These are phyloP conservation scores for Argyrosomus regius DNA, from an alignment of 2,797 vertebrate genomes.

Conservation along the genomic window DNA sequence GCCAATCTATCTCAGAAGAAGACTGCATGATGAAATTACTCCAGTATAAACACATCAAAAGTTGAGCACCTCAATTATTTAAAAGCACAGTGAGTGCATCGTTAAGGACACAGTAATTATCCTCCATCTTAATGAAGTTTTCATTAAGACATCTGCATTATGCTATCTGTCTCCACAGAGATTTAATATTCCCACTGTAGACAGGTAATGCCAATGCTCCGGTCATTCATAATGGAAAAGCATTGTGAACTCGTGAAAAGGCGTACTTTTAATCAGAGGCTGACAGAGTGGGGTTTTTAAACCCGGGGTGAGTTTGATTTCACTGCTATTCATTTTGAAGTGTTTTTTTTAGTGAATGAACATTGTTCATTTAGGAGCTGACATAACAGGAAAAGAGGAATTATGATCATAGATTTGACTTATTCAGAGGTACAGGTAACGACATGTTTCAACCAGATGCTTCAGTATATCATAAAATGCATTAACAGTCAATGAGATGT, in stretches of 20 bases:
- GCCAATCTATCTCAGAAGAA: conserved; percentile 58
- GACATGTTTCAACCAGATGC: background rate
- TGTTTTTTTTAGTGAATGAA: conserved; percentile 22
- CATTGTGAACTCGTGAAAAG: conserved; percentile 43
- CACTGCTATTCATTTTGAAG: conserved; percentile 26
- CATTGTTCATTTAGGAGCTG: conserved; percentile 28
- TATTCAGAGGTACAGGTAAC: background rate
- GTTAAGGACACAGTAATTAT: conserved; percentile 83
- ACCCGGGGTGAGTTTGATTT: conserved; percentile 38
- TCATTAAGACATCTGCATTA: conserved; percentile 83
- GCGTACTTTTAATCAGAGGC: conserved; percentile 50
- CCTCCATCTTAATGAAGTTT: conserved; percentile 81
- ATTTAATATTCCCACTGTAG: conserved; percentile 73
- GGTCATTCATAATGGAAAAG: conserved; percentile 49
- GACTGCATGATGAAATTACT: conserved; percentile 71
- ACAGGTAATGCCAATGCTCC: conserved; percentile 67
- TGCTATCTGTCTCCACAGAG: conserved; percentile 77
- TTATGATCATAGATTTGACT: conserved; percentile 2
- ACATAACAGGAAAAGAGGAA: background rate
- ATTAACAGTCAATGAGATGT: background rate
- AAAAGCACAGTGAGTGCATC: conserved; percentile 72
- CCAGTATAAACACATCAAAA: conserved; percentile 77
- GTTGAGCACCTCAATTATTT: conserved; percentile 79
- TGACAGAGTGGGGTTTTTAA: conserved; percentile 35
- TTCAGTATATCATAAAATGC: background rate